phyloP scores from a whole-genome alignment of 2,113 vertebrate species.

The Tenrec ecaudatus region DNA sequence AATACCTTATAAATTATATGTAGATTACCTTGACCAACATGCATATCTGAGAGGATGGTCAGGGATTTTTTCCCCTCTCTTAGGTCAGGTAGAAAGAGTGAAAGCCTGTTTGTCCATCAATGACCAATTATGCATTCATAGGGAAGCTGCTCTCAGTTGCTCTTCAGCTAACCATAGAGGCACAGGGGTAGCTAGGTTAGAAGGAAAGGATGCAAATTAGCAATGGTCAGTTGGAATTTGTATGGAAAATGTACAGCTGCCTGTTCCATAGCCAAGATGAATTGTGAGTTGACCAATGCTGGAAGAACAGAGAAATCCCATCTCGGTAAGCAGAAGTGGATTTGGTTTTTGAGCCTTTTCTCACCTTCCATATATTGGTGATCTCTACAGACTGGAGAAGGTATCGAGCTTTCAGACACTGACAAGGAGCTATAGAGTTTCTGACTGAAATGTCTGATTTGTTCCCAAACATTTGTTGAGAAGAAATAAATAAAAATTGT shows the following conservation, averaged over 20 bases:
- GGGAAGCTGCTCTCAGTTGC: slow-evolving; percentile 75
- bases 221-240: slow-evolving; percentile 70
- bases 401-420: slow-evolving; percentile 4
- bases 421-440: slow-evolving; percentile 19
- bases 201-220: slow-evolving; percentile 63
- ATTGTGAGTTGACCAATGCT: slow-evolving; percentile 61
- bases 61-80: slow-evolving; percentile 65
- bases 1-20: slow-evolving; percentile 87
- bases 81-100: slow-evolving; percentile 80
- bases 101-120: slow-evolving; percentile 84
- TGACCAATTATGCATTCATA: slow-evolving; percentile 86
- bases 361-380: slow-evolving; percentile 36
- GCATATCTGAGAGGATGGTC: slow-evolving; percentile 81
- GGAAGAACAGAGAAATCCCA: slow-evolving; percentile 38
- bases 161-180: slow-evolving; percentile 73
- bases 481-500: slow-evolving; percentile 19
- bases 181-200: slow-evolving; percentile 56
- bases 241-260: slow-evolving; percentile 67
- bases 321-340: slow-evolving; percentile 54
- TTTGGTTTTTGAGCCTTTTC: slow-evolving; percentile 41
- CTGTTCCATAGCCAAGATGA: slow-evolving; percentile 11
- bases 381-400: neutral
- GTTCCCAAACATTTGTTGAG: slow-evolving; percentile 13
- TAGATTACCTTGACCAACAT: slow-evolving; percentile 83
- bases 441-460: neutral